Conservation (phyloP, 2,797 vertebrate species). For the Scleropages formosus region DNA sequence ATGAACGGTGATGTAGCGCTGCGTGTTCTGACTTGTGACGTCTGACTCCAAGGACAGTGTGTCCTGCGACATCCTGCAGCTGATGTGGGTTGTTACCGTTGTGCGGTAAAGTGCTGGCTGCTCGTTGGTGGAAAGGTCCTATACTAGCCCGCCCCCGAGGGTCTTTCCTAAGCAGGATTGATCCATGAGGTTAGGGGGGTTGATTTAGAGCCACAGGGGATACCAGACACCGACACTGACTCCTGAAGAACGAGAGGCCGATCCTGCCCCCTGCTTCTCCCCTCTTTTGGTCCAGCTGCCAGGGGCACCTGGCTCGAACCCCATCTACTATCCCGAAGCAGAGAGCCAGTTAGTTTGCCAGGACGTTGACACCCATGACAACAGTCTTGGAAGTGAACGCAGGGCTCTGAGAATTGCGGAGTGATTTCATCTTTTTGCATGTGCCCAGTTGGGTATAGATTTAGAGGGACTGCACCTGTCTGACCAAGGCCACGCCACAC, state of each 20-base stretch:
- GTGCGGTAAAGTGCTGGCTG: background rate
- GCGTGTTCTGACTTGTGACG: no score
- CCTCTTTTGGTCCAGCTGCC: background rate
- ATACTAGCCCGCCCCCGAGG: no score
- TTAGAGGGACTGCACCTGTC: conserved; percentile 3
- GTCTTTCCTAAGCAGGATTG: background rate
- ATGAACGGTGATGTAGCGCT: background rate
- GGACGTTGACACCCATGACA: no score
- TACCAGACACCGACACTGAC: conserved; percentile 5
- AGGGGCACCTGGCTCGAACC: background rate
- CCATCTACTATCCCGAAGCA: background rate
- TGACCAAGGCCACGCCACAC: background rate
- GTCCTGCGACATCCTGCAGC: no score
- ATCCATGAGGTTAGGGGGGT: background rate
- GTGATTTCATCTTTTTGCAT: background rate
- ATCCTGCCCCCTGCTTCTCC: background rate
- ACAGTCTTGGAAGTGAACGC: no score
- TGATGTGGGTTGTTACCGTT: no score
- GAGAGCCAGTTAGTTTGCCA: no score
- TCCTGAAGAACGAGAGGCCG: conserved; percentile 9
- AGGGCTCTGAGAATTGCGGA: background rate
- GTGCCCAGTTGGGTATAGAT: background rate
- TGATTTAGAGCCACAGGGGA: conserved; percentile 10
- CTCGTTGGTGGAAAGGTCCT: background rate
- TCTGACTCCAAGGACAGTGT: no score